Evolutionary conservation across 2,797 vertebrate genomes (phyloP).

Genomic region (Chaetophractus vellerosus): DNA sequence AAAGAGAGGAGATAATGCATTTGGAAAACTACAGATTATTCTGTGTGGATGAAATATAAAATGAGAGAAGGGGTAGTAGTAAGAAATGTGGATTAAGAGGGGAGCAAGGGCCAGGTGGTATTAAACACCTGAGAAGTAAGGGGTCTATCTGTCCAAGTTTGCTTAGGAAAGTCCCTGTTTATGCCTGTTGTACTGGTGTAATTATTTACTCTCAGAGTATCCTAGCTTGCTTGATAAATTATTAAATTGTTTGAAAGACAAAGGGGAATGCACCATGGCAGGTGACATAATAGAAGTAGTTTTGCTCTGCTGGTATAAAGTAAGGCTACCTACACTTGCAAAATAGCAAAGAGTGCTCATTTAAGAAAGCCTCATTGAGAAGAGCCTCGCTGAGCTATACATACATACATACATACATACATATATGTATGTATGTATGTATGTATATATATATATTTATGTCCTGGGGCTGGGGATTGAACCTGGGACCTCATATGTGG

Average conservation of each 20-base stretch:
- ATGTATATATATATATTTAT: no score
- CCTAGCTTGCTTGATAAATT: neutral
- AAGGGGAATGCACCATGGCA: no score
- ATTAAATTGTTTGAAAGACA: no score
- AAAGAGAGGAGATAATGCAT: neutral
- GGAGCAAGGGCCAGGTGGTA: neutral
- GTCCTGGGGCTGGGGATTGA: no score
- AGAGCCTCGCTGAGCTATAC: no score
- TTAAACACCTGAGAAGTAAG: neutral
- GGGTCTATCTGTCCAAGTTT: neutral
- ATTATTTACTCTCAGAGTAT: neutral
- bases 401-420: no score
- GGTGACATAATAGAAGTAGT: neutral
- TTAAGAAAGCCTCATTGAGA: no score
- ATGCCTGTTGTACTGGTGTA: neutral
- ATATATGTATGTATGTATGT: no score
- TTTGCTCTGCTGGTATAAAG: neutral
- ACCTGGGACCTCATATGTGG: no score
- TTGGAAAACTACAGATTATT: constrained; percentile 8
- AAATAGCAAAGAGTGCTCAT: neutral
- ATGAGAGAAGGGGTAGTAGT: neutral
- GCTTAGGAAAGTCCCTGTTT: neutral
- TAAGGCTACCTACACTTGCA: neutral
- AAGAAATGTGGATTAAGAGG: neutral
- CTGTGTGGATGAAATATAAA: neutral